Base-by-base conservation (phyloP, 2,797 vertebrate species). In the Pterois miles region DNA sequence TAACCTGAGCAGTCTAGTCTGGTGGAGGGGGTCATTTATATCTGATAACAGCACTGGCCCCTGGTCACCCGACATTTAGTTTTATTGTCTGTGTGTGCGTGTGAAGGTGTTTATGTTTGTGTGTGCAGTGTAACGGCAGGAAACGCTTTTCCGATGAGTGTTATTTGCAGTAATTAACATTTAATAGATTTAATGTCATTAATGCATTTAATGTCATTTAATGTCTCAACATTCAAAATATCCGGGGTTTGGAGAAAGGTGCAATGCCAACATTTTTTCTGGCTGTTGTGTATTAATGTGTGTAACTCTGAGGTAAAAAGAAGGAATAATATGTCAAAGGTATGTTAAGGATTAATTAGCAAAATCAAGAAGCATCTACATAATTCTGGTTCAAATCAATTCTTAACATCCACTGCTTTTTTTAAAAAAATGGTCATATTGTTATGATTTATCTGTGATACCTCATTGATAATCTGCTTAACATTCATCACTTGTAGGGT, bases 21-120 rank as follows among this genome's bases (percentile, higher is more conserved):
- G 80, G 66, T 82, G 86, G 86, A 90, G 89, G 86, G 88, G 90
- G 87, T 90, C 89, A 93, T 93, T 93, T 93, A 89, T 92, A 91
- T 91, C 89, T 91, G 88, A 93, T 92, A 91, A 91, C 88, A 81
- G 83, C 83, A 67, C 53, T 83, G 86, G 70, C 74, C 83, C 82
- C 81, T 67, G 63, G 79, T 91, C 90, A 90, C 75, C 89, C 82
- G 77, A 88, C 84, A 85, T 84, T 68, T 87, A 68, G 71, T 85
- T 77, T 85, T 83, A 78, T 53, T 81, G 65, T 53, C 33, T 25
- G 60, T 9, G 22, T 57, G 64, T 50, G 1, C 57, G 33, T 27
- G 54, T 53, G 66, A 63, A 12, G 6, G 25, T 71, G 43, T 73
- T 14, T 53, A 3, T 65, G 23, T 76, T 6, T 50, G 36, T 82